A percentile compares a stretch with the other conserved stretches of the same genome.
phyloP scores from a whole-genome alignment of 2,888 invertebrate genomes.

The Branchipolynoe longqiensis region DNA sequence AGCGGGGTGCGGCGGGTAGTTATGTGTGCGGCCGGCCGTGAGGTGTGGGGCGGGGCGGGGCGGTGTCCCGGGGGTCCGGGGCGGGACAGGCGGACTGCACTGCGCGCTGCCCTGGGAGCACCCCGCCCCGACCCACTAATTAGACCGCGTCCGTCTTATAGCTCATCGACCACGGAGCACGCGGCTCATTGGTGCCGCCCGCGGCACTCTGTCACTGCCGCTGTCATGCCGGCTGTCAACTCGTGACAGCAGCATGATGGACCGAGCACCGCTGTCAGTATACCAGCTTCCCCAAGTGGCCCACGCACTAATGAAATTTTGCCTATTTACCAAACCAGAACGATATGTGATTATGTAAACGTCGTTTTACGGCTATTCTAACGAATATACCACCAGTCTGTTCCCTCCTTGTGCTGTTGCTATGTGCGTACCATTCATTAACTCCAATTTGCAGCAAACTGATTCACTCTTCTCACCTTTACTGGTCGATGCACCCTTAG shows the following conservation, averaged over 20 bases:
- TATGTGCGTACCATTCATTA: too few species aligned
- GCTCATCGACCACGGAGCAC: neutral
- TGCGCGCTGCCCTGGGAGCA: neutral
- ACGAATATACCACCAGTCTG: too few species aligned
- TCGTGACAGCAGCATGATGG: neutral
- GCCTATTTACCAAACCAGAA: too few species aligned
- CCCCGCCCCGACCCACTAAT: neutral
- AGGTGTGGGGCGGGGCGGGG: neutral
- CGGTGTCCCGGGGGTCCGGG: constrained; percentile 9
- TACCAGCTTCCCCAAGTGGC: neutral
- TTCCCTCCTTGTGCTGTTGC: too few species aligned
- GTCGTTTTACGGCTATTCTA: too few species aligned
- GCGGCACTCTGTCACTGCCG: neutral
- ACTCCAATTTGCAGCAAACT: too few species aligned
- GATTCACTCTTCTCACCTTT: too few species aligned
- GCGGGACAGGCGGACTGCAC: neutral
- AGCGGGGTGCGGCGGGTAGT: neutral
- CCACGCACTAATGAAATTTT: neutral
- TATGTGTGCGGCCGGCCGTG: neutral
- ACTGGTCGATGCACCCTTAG: too few species aligned
- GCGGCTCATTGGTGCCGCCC: neutral
- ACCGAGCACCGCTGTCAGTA: neutral
- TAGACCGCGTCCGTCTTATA: constrained; percentile 5
- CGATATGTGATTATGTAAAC: too few species aligned
- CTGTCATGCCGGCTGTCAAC: neutral